A percentile compares a stretch with the other conserved stretches of the same genome.
Evolutionary conservation across 2,113 vertebrate genomes (phyloP).

Genomic region (Phalacrocorax aristotelis): DNA sequence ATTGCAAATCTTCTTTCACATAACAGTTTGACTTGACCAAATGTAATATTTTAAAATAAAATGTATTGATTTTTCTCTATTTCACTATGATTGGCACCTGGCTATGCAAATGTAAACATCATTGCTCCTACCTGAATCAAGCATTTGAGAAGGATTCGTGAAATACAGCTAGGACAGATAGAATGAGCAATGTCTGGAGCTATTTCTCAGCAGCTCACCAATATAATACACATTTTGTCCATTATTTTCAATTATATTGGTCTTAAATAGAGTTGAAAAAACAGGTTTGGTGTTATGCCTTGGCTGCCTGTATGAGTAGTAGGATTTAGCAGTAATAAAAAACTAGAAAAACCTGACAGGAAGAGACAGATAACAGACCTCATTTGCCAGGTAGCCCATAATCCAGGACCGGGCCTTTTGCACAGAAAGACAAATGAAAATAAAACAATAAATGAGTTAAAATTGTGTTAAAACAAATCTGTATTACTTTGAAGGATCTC

Average conservation of each 20-base stretch:
- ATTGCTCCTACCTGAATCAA: not conserved
- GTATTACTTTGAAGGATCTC: not conserved
- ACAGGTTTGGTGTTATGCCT: not conserved
- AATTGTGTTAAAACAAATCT: not conserved
- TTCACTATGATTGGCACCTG: not conserved
- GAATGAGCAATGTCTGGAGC: not conserved
- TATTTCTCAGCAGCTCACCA: not conserved
- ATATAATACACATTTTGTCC: not conserved
- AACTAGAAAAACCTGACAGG: not conserved
- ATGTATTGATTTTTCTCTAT: not conserved
- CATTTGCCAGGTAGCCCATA: not conserved
- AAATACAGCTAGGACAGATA: not conserved
- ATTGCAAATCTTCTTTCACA: not conserved
- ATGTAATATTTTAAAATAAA: not conserved
- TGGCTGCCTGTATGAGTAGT: not conserved
- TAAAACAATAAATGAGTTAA: not conserved
- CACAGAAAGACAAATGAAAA: not conserved
- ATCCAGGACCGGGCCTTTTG: not conserved
- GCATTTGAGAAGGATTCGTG: not conserved
- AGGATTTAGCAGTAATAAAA: not conserved
- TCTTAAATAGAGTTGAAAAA: not conserved
- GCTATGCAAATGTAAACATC: not conserved
- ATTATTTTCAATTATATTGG: not conserved
- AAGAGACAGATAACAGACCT: not conserved
- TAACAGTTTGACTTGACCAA: not conserved